Evolutionary conservation across 2,113 vertebrate genomes (phyloP).

Genomic region (Rhabdomys dilectus): DNA sequence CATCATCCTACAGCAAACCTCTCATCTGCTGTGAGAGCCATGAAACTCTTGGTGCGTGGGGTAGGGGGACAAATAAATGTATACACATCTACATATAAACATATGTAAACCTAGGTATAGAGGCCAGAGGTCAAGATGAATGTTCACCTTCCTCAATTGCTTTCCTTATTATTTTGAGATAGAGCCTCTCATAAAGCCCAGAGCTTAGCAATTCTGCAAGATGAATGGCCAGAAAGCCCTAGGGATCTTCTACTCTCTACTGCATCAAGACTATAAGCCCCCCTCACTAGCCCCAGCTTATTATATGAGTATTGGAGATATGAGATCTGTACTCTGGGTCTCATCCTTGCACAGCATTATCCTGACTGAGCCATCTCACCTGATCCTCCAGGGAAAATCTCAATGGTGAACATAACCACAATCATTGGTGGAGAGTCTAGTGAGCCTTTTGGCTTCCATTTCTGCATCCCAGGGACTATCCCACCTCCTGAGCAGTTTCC

Average conservation of each 20-base stretch:
- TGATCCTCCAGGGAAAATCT: neutral
- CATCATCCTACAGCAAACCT: neutral
- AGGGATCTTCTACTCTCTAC: neutral
- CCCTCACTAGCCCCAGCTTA: neutral
- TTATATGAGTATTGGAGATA: neutral
- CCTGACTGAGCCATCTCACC: neutral
- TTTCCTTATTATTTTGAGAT: neutral
- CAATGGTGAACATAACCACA: accelerated
- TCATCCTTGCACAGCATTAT: too few relatives aligned
- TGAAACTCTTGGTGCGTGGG: neutral
- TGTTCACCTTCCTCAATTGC: neutral
- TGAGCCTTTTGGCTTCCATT: accelerated
- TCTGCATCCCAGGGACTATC: neutral
- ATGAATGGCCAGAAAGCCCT: neutral
- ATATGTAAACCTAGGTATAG: neutral
- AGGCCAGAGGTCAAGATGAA: neutral
- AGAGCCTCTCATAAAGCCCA: neutral
- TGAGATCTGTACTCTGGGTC: too few relatives aligned
- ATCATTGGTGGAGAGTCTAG: accelerated
- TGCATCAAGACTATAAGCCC: neutral
- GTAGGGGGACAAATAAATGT: neutral
- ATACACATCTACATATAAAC: too few relatives aligned
- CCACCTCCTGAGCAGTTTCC: neutral
- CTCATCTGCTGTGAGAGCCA: neutral
- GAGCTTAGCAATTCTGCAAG: neutral